Evolutionary conservation across 92 coral and sea anemone genomes (phyloP).

Genomic region (Phenganax stokvisi): DNA sequence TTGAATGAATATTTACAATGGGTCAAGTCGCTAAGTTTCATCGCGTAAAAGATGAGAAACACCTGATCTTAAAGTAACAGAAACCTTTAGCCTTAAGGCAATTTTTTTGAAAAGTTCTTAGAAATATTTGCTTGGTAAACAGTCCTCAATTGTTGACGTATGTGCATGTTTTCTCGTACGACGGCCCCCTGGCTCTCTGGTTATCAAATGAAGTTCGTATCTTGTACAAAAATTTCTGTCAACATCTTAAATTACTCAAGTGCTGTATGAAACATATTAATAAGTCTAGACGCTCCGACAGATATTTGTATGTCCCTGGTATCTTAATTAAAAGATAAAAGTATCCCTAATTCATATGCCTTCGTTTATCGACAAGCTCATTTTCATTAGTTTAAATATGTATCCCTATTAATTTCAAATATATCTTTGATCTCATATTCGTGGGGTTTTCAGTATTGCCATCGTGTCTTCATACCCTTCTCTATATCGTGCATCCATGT

Average conservation of each 20-base stretch:
- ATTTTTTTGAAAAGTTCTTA: no score
- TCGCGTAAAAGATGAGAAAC: no score
- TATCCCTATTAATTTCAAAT: background rate
- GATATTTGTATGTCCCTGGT: background rate
- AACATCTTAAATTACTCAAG: background rate
- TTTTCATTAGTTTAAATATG: background rate
- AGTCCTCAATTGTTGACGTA: no score
- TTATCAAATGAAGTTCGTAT: background rate
- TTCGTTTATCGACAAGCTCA: background rate
- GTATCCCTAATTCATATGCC: background rate
- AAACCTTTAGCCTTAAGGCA: no score
- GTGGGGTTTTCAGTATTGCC: conserved; percentile 55
- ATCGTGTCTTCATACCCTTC: conserved; percentile 87
- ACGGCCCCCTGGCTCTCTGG: no score
- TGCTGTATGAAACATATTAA: background rate
- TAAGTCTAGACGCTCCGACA: background rate
- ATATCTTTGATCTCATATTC: conserved; percentile 6
- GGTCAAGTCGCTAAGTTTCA: no score
- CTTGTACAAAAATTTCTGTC: background rate
- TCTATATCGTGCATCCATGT: conserved; percentile 87
- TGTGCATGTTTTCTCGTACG: no score
- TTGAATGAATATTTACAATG: no score
- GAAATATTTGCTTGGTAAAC: no score
- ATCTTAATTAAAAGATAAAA: background rate
- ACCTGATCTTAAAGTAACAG: no score